phyloP scores from a whole-genome alignment of 2,888 invertebrate genomes.

The Apeira syringaria region DNA sequence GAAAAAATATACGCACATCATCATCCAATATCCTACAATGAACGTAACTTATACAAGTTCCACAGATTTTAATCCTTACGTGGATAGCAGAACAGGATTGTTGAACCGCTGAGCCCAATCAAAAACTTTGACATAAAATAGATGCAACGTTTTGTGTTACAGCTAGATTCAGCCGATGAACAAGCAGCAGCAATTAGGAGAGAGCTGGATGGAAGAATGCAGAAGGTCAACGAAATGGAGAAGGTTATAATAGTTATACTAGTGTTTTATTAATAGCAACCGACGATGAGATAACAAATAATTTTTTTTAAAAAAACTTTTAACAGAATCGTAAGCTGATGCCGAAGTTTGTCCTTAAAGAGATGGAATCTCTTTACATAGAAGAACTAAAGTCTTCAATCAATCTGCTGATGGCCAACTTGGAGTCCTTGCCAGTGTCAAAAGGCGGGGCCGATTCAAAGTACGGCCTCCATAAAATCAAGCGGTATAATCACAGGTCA shows the following conservation, averaged over 20 bases:
- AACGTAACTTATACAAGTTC: too few species aligned
- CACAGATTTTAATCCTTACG: too few species aligned
- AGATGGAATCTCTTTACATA: conserved; percentile 99
- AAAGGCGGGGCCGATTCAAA: conserved; percentile 99
- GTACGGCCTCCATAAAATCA: conserved; percentile 98
- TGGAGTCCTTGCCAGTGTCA: conserved; percentile 99
- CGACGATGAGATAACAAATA: background rate
- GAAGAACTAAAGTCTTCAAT: conserved; percentile 99
- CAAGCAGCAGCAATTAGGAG: conserved; percentile 99
- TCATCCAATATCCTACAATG: too few species aligned
- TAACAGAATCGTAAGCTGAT: conserved; percentile 95
- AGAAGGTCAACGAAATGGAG: conserved; percentile 98
- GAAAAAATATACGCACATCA: too few species aligned
- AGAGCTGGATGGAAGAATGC: conserved; percentile 98
- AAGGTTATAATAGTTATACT: conserved; percentile 83
- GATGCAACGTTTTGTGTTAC: conserved; percentile 21
- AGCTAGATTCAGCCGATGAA: conserved; percentile 99
- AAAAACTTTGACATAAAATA: too few species aligned
- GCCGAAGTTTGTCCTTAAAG: conserved; percentile 99
- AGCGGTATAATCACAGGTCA: conserved; percentile 99
- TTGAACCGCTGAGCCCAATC: too few species aligned
- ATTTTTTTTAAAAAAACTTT: too few species aligned
- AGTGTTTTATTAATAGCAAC: too few species aligned
- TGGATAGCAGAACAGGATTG: too few species aligned
- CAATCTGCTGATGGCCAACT: conserved; percentile 98